A percentile compares a stretch with the other conserved stretches of the same genome.
Conservation (phyloP, 2,888 invertebrate species). For the Drosophila aldrichi region DNA sequence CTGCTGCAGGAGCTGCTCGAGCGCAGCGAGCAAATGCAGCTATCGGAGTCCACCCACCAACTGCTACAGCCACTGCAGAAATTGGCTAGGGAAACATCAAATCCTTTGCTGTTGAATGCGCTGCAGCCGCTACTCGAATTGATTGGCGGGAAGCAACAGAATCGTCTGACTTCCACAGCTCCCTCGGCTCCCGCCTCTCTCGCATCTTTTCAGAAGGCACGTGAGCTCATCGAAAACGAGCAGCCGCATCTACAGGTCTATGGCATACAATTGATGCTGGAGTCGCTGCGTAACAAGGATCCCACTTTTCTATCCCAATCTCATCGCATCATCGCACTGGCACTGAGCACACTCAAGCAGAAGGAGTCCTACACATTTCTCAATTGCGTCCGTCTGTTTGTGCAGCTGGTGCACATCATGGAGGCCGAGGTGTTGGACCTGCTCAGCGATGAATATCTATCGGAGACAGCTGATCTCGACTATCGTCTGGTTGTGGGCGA, state of each 20-base stretch:
- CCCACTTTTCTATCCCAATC: constrained; percentile 71
- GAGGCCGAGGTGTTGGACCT: constrained; percentile 83
- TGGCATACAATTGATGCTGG: constrained; percentile 82
- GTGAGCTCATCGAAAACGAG: constrained; percentile 75
- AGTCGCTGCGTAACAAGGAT: constrained; percentile 77
- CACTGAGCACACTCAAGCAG: constrained; percentile 79
- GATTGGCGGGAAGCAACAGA: constrained; percentile 47
- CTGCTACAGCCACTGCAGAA: constrained; percentile 49
- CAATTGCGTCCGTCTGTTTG: constrained; percentile 84
- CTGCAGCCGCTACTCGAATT: constrained; percentile 53
- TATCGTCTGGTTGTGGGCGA: constrained; percentile 84
- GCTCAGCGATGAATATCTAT: constrained; percentile 83
- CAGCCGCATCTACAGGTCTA: constrained; percentile 83
- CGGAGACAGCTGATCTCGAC: constrained; percentile 76
- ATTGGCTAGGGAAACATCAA: constrained; percentile 43
- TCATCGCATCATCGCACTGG: constrained; percentile 82
- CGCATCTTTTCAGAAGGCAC: constrained; percentile 63
- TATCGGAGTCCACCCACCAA: constrained; percentile 32
- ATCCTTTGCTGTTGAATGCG: constrained; percentile 63
- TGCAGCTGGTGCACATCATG: constrained; percentile 77
- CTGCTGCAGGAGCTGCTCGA: constrained; percentile 81
- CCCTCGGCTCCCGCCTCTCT: not conserved
- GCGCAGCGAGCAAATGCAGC: constrained; percentile 42
- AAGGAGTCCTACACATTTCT: constrained; percentile 84
- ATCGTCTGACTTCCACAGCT: not conserved